Percentiles rank a stretch among this genome's conserved stretches.
Evolutionary conservation across 2,888 invertebrate species (phyloP).

Genomic region (Tetragnatha montana): DNA sequence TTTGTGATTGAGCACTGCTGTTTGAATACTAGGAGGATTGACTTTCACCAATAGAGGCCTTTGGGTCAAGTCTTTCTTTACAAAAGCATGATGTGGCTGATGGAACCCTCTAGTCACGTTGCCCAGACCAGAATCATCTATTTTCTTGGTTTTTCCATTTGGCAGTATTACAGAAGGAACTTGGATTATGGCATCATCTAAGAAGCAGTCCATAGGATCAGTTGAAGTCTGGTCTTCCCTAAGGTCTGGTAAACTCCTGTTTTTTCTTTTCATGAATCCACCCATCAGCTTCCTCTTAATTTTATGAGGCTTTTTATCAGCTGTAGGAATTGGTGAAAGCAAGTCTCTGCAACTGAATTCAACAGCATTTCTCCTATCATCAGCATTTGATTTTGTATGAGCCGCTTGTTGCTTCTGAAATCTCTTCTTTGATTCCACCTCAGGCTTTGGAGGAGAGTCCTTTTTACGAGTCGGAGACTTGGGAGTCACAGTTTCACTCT

Average conservation of each 20-base stretch:
- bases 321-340: conserved; percentile 51
- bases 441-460: conserved; percentile 33
- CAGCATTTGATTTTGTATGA: conserved; percentile 11
- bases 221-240: conserved; percentile 81
- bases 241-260: conserved; percentile 93
- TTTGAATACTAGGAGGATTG: conserved; percentile 70
- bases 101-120: conserved; percentile 71
- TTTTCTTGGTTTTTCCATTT: conserved; percentile 52
- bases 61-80: conserved; percentile 71
- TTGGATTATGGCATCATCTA: conserved; percentile 68
- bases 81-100: conserved; percentile 71
- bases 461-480: conserved; percentile 64
- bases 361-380: conserved; percentile 1
- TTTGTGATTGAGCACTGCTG: conserved; percentile 43
- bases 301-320: conserved; percentile 89
- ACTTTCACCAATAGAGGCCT: conserved; percentile 72
- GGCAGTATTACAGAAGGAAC: conserved; percentile 57
- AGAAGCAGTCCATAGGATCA: conserved; percentile 53
- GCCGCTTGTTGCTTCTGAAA: conserved; percentile 18
- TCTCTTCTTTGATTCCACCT: conserved; percentile 32
- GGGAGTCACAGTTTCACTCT: conserved; percentile 28
- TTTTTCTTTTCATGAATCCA: conserved; percentile 89
- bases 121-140: conserved; percentile 36
- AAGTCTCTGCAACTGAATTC: conserved; percentile 50
- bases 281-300: conserved; percentile 92